These are phyloP conservation scores for Paradisaea rubra DNA, from an alignment of 2,113 vertebrate genomes.

Conservation along the genomic window DNA sequence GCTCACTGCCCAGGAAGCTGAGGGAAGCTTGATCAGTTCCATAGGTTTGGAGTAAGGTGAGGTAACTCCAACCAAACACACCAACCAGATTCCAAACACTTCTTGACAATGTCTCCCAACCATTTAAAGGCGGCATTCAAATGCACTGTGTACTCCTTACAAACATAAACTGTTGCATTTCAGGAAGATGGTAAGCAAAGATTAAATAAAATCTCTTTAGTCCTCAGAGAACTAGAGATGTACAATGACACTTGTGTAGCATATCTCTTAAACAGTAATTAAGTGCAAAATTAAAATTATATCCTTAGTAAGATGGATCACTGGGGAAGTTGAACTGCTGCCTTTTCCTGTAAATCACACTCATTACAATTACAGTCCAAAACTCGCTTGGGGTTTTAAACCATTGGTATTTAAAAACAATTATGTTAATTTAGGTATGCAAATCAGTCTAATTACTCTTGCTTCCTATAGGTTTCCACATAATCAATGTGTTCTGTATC, in stretches of 20 bases:
- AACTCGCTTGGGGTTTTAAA: constrained; percentile 28
- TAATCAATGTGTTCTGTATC: neutral
- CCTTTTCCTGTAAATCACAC: constrained; percentile 12
- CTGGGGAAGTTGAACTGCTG: constrained; percentile 25
- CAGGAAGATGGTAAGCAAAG: neutral
- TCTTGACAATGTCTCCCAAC: neutral
- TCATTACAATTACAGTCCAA: constrained; percentile 47
- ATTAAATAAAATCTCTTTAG: neutral
- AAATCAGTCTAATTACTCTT: constrained; percentile 36
- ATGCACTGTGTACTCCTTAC: neutral
- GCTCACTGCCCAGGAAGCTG: neutral
- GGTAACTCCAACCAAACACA: neutral
- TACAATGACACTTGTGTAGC: neutral
- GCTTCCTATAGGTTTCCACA: constrained; percentile 45
- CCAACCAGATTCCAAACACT: neutral
- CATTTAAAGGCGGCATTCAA: neutral
- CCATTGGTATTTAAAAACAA: constrained; percentile 47
- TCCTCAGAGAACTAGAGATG: neutral
- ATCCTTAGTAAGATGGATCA: constrained; percentile 2
- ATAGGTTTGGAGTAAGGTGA: neutral
- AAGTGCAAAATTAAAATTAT: constrained; percentile 30
- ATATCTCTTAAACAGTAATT: constrained; percentile 5
- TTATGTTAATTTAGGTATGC: constrained; percentile 44
- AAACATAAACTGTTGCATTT: neutral
- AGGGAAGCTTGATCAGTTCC: neutral